A percentile compares a stretch with the other conserved stretches of the same genome.
Conservation (phyloP, 2,888 invertebrate genomes). For the Macrosoma leucophasiata region DNA sequence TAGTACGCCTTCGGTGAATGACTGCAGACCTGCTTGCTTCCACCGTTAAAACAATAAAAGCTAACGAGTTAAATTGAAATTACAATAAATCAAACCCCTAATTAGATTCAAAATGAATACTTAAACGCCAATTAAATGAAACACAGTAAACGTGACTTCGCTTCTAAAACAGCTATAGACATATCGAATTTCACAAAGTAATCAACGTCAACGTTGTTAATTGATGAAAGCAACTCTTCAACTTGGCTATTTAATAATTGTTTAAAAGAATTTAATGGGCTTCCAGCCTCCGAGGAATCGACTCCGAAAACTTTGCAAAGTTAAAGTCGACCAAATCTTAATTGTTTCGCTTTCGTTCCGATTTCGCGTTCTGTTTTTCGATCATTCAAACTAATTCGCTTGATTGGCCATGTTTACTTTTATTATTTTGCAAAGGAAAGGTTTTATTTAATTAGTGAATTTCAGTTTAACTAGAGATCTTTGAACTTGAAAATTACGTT, state of each 20-base stretch:
- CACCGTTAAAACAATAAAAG: too few species aligned
- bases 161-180: constrained; percentile 4
- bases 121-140: background rate
- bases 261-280: constrained; percentile 49
- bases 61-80: background rate
- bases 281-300: constrained; percentile 26
- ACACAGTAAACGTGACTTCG: constrained; percentile 3
- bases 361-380: constrained; percentile 22
- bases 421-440: too few species aligned
- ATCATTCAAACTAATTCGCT: constrained; percentile 12
- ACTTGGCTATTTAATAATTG: constrained; percentile 37
- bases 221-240: constrained; percentile 34
- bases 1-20: too few species aligned
- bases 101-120: constrained; percentile 1
- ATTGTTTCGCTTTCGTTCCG: constrained; percentile 37
- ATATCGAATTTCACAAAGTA: too few species aligned
- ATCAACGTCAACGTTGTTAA: constrained; percentile 33
- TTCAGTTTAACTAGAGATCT: too few species aligned
- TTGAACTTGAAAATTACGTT: too few species aligned
- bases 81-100: constrained; percentile 1
- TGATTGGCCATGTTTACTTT: too few species aligned
- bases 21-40: too few species aligned
- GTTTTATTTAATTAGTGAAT: too few species aligned
- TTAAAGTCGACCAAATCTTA: constrained; percentile 40
- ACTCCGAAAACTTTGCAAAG: constrained; percentile 29